These are phyloP conservation scores for Coccyzus lansbergi DNA, from an alignment of 2,797 vertebrate genomes.

Conservation along the genomic window DNA sequence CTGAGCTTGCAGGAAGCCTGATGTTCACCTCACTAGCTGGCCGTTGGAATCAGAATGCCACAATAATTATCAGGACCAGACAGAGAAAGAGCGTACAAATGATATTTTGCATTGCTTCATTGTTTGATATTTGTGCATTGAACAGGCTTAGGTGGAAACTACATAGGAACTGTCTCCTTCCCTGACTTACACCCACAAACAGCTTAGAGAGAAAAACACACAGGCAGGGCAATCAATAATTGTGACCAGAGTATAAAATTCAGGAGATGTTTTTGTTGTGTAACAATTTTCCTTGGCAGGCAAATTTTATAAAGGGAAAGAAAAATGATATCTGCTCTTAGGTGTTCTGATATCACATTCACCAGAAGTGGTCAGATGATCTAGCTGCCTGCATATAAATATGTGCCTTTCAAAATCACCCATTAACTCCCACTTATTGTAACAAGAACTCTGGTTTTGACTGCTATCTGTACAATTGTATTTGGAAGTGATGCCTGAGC, in stretches of 20 bases:
- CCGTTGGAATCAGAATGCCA: neutral
- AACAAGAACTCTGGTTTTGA: slow-evolving; percentile 26
- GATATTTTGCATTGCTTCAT: too few relatives aligned
- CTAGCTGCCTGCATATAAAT: neutral
- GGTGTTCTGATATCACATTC: neutral
- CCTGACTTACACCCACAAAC: neutral
- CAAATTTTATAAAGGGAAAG: neutral
- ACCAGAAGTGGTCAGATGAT: neutral
- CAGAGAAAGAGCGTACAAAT: neutral
- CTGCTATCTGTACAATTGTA: neutral
- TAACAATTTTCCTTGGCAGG: neutral
- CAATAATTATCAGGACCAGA: neutral
- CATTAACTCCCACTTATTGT: slow-evolving; percentile 16
- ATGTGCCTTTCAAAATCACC: neutral
- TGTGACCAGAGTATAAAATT: neutral
- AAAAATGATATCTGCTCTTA: neutral
- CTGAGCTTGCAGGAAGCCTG: neutral
- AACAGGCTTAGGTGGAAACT: neutral
- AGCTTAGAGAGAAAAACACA: neutral
- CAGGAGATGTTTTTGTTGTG: neutral
- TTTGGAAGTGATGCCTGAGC: slow-evolving; percentile 2
- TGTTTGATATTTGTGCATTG: fast-evolving
- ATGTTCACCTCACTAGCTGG: neutral
- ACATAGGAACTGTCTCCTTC: neutral
- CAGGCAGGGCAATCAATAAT: neutral